Percentiles rank a stretch among this genome's conserved stretches.
phyloP scores from a whole-genome alignment of 2,113 vertebrate genomes.

The Eudorcas thomsonii region DNA sequence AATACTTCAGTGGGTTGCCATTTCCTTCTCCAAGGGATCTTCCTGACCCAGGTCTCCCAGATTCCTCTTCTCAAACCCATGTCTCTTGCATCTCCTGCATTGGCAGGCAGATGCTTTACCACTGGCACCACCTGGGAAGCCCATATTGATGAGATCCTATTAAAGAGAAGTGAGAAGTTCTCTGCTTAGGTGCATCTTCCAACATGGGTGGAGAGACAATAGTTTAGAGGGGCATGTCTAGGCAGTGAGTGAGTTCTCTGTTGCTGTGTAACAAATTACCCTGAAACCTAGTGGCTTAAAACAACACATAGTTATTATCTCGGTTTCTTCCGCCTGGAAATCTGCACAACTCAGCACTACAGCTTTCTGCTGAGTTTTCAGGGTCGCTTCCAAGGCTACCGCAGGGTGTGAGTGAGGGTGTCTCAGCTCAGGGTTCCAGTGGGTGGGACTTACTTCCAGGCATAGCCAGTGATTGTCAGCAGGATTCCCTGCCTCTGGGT shows the following conservation, averaged over 20 bases:
- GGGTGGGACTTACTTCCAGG: neutral
- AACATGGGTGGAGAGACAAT: neutral
- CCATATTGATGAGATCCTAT: neutral
- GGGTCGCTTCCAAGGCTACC: neutral
- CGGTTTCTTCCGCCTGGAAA: neutral
- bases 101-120: neutral
- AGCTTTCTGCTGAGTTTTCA: neutral
- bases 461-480: neutral
- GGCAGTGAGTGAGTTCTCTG: neutral
- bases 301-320: neutral
- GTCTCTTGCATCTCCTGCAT: neutral
- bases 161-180: neutral
- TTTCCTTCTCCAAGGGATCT: neutral
- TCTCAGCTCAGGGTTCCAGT: neutral
- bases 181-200: neutral
- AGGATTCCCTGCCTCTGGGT: neutral
- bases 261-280: neutral
- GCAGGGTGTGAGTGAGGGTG: neutral
- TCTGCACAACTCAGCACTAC: neutral
- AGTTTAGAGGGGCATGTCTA: neutral
- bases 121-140: neutral
- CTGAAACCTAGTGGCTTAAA: neutral
- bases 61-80: neutral
- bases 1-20: neutral
- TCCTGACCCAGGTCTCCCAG: neutral